These are phyloP conservation scores for Lumbricus terrestris DNA, from an alignment of 2,888 invertebrate species.

Conservation along the genomic window DNA sequence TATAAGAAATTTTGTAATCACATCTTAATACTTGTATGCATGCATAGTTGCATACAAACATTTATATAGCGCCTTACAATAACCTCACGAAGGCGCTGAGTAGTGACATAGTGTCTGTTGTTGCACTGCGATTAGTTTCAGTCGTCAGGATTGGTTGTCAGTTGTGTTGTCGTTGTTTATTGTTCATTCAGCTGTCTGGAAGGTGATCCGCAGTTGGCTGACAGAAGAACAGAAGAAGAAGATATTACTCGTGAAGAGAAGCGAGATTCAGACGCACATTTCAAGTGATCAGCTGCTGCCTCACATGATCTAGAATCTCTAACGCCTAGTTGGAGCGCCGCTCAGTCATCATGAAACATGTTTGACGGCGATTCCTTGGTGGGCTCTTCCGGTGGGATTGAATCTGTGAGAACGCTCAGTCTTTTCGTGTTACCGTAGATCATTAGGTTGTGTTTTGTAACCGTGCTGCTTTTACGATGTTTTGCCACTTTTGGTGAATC, in stretches of 20 bases:
- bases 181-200: slow-evolving; percentile 75
- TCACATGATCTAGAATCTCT: slow-evolving; percentile 45
- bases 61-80: no score
- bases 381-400: background rate
- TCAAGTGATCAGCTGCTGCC: slow-evolving; percentile 68
- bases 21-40: background rate
- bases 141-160: background rate
- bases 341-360: background rate
- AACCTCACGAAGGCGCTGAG: no score
- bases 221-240: slow-evolving; percentile 86
- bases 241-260: slow-evolving; percentile 79
- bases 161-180: slow-evolving; percentile 9
- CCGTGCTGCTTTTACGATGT: background rate
- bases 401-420: background rate
- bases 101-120: background rate
- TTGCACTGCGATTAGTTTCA: no score
- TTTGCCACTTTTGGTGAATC: background rate
- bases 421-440: no score
- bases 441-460: background rate
- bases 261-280: slow-evolving; percentile 70
- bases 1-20: background rate
- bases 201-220: slow-evolving; percentile 80
- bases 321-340: background rate
- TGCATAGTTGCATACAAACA: no score
- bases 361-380: background rate